Base-by-base conservation (phyloP, 2,888 invertebrate species). In the Hyppa rectilinea region DNA sequence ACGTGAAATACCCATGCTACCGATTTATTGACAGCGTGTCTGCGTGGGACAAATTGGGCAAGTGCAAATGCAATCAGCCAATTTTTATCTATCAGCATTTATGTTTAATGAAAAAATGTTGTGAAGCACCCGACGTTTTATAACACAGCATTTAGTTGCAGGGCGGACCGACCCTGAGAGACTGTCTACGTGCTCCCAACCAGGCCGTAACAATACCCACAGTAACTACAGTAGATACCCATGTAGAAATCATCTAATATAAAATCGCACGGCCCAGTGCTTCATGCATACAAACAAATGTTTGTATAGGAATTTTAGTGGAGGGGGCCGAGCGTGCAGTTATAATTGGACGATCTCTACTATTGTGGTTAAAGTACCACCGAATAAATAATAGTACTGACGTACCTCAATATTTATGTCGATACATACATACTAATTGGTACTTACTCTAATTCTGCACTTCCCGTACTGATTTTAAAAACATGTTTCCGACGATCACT, bases 371-470 rank as follows among this genome's bases (percentile, higher is more conserved):
- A n/a, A n/a, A n/a, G n/a, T n/a, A n/a, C n/a, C n/a, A n/a, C n/a
- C n/a, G n/a, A n/a, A n/a, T n/a, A n/a, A n/a, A n/a, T n/a, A n/a
- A n/a, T n/a, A n/a, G n/a, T n/a, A n/a, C n/a, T n/a, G n/a, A n/a
- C n/a, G n/a, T n/a, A n/a, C n/a, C n/a, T n/a, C n/a, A n/a, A n/a
- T n/a, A n/a, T n/a, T n/a, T n/a, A n/a, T n/a, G 0, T 47, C 45
- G 23, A 47, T 7, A 2, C 2, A 4, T 34, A 34, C 4, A 4
- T 34, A 34, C 26, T 12, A 2, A 29, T 38, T 47, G 29, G 23
- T n/a, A 93, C 96, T 96, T 96, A 98, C 98, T 98, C 97, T 31
- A 98, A 92, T 89, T 97, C 97, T 62, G 87, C 89, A 88, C 97
- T 97, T 71, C 97, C 97, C 26, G 97, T 97, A 77, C 95, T 96